Evolutionary conservation across 2,113 vertebrate genomes (phyloP).

Genomic region (Echinops telfairi): DNA sequence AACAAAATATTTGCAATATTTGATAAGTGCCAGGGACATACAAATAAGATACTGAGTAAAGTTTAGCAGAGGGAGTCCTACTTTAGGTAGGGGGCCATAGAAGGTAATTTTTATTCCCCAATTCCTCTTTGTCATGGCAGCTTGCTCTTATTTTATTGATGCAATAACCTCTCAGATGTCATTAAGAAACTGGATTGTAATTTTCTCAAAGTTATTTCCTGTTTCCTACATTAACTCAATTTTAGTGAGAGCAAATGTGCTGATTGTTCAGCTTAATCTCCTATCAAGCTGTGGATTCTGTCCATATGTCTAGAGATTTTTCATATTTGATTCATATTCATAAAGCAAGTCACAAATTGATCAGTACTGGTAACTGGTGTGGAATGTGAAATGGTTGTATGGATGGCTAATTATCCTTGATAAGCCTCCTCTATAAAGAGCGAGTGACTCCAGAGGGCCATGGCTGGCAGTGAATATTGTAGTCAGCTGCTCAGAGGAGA

Average conservation of each 20-base stretch:
- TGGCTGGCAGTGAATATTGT: neutral
- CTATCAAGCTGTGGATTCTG: slow-evolving; percentile 56
- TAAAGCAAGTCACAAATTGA: slow-evolving; percentile 38
- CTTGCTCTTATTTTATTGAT: slow-evolving; percentile 61
- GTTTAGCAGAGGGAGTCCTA: neutral
- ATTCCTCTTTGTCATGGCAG: slow-evolving; percentile 45
- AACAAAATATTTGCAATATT: slow-evolving; percentile 53
- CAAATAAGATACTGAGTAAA: slow-evolving; percentile 10
- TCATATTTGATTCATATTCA: slow-evolving; percentile 50
- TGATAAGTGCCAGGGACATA: slow-evolving; percentile 41
- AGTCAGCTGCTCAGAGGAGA: slow-evolving; percentile 9
- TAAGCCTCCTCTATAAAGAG: neutral
- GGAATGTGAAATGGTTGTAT: slow-evolving; percentile 9
- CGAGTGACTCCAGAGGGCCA: neutral
- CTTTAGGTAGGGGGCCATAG: neutral
- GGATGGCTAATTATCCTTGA: neutral
- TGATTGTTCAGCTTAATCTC: slow-evolving; percentile 55
- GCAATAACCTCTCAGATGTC: slow-evolving; percentile 56
- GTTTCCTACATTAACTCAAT: slow-evolving; percentile 55
- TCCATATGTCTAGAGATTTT: slow-evolving; percentile 41
- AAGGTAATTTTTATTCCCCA: slow-evolving; percentile 37
- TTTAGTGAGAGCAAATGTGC: slow-evolving; percentile 31
- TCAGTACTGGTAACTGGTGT: neutral
- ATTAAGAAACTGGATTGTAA: slow-evolving; percentile 45
- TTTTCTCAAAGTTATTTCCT: slow-evolving; percentile 66